phyloP scores from a whole-genome alignment of 2,113 vertebrate genomes.

The Phocoena phocoena region DNA sequence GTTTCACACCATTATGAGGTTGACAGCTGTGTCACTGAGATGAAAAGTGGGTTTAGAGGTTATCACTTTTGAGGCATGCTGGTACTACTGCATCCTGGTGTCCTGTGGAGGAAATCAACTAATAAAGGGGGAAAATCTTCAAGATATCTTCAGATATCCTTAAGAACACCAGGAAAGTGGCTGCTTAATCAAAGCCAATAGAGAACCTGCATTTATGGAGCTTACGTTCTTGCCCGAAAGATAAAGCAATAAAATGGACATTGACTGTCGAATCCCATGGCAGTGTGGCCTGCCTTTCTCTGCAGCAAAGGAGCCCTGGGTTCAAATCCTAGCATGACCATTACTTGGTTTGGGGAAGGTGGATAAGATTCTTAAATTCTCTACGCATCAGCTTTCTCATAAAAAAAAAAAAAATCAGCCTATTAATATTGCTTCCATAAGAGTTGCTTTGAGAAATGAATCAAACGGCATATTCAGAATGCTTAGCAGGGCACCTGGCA shows the following conservation, averaged over 20 bases:
- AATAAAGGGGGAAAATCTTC: not conserved
- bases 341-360: not conserved
- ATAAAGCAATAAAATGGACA: no score
- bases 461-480: not conserved
- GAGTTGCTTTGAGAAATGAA: not conserved
- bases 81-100: accelerated
- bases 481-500: not conserved
- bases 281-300: accelerated
- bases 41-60: accelerated
- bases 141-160: not conserved
- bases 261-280: accelerated
- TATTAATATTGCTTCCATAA: not conserved
- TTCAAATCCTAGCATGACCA: accelerated
- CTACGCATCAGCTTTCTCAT: not conserved
- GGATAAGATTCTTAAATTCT: not conserved
- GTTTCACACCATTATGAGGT: no score
- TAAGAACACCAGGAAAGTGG: not conserved
- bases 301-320: accelerated
- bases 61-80: not conserved
- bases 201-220: no score
- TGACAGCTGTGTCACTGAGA: not conserved
- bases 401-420: not conserved
- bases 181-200: no score
- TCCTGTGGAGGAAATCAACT: no score
- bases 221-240: not conserved